These are phyloP conservation scores for Artemia sp. DNA, from an alignment of 2,888 invertebrate species.

Conservation along the genomic window DNA sequence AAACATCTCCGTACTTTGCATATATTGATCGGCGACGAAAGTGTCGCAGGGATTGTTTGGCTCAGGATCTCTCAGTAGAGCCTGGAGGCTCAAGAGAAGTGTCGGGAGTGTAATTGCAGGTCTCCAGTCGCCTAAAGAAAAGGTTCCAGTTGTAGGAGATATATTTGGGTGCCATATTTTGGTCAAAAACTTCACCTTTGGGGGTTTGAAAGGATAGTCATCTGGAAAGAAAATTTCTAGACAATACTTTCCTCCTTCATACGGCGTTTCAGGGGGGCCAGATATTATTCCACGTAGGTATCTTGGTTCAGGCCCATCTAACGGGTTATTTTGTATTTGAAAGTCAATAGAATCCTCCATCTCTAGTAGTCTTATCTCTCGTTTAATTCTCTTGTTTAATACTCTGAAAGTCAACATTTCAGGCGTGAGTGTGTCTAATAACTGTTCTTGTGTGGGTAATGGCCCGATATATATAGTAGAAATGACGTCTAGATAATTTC, in stretches of 20 bases:
- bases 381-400: no score
- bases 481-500: no score
- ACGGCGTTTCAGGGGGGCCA: slow-evolving; percentile 94
- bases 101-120: slow-evolving; percentile 95
- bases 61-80: slow-evolving; percentile 73
- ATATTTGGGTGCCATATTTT: slow-evolving; percentile 99
- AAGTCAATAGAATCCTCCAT: no score
- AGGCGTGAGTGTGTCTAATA: no score
- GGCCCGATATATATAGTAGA: no score
- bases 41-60: slow-evolving; percentile 90
- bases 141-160: slow-evolving; percentile 92
- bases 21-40: slow-evolving; percentile 91
- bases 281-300: slow-evolving; percentile 57
- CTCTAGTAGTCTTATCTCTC: no score
- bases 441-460: no score
- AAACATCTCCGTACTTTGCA: slow-evolving; percentile 71
- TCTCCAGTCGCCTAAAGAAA: slow-evolving; percentile 94
- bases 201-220: slow-evolving; percentile 97
- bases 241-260: slow-evolving; percentile 84
- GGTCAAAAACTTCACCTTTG: slow-evolving; percentile 92
- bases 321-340: no score
- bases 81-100: slow-evolving; percentile 85
- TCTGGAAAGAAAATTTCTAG: slow-evolving; percentile 96
- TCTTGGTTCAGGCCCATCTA: no score
- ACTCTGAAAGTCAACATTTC: no score